Percentiles rank a stretch among this genome's conserved stretches.
phyloP scores from a whole-genome alignment of 2,888 invertebrate species.

The Netelia melanura region DNA sequence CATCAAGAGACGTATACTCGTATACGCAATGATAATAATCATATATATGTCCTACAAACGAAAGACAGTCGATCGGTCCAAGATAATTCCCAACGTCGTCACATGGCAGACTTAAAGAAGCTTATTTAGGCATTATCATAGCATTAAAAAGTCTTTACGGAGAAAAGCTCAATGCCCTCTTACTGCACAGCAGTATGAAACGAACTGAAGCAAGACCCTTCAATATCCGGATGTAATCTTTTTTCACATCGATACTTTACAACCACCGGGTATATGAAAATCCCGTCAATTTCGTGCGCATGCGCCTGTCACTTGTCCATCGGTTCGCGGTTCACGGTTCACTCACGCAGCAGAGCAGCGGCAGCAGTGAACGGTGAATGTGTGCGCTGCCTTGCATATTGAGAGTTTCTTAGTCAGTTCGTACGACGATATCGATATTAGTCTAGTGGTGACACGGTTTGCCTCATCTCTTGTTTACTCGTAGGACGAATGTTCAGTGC shows the following conservation, averaged over 20 bases:
- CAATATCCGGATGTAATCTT: not conserved
- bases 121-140: not conserved
- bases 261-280: constrained; percentile 4
- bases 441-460: constrained; percentile 39
- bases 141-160: not conserved
- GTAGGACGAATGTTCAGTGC: constrained; percentile 40
- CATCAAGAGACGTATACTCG: too few relatives aligned
- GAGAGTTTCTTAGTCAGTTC: not conserved
- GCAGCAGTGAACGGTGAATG: constrained; percentile 43
- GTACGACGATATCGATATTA: constrained; percentile 51
- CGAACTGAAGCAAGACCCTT: not conserved
- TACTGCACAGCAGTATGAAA: not conserved
- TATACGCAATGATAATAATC: not conserved
- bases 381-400: not conserved
- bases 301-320: constrained; percentile 34
- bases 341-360: constrained; percentile 47
- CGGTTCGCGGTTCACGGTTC: constrained; percentile 33
- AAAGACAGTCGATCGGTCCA: not conserved
- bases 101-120: not conserved
- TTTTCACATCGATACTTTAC: constrained; percentile 8
- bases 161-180: not conserved
- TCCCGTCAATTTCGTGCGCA: constrained; percentile 37
- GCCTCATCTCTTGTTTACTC: constrained; percentile 27
- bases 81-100: not conserved
- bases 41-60: not conserved